phyloP scores from a whole-genome alignment of 1,140 invertebrate species.

The Nephila pilipes region DNA sequence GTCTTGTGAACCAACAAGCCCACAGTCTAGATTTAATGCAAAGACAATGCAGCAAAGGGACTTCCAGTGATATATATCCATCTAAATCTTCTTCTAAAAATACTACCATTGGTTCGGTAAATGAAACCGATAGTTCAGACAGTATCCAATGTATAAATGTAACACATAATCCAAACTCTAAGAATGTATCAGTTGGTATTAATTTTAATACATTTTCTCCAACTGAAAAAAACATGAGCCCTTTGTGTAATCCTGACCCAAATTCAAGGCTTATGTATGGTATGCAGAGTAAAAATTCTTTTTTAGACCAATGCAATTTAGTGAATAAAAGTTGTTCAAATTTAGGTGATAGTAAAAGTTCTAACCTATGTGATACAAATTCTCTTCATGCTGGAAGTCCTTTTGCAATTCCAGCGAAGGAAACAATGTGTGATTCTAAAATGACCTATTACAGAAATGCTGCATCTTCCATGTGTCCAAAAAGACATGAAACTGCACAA shows the following conservation, averaged over 20 bases:
- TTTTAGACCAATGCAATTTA: constrained; percentile 75
- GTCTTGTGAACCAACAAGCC: constrained; percentile 41
- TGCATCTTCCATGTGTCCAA: neutral
- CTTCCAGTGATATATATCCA: neutral
- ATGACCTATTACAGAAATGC: constrained; percentile 16
- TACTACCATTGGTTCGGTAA: constrained; percentile 16
- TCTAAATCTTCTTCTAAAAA: constrained; percentile 29
- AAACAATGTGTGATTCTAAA: neutral
- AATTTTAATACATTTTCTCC: constrained; percentile 67
- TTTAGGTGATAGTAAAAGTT: constrained; percentile 51
- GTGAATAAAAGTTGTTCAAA: constrained; percentile 67
- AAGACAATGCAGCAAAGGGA: constrained; percentile 22
- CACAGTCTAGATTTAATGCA: constrained; percentile 64
- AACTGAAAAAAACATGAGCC: constrained; percentile 50
- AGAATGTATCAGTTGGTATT: constrained; percentile 55
- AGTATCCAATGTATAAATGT: constrained; percentile 74
- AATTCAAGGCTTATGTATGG: constrained; percentile 39
- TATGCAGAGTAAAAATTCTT: constrained; percentile 57
- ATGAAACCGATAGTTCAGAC: constrained; percentile 74
- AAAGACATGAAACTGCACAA: constrained; percentile 36
- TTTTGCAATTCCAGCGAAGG: constrained; percentile 19
- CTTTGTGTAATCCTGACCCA: constrained; percentile 13
- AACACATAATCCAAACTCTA: constrained; percentile 31
- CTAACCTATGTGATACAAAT: constrained; percentile 32
- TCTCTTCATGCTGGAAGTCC: constrained; percentile 14